Evolutionary conservation across 2,797 vertebrate genomes (phyloP), one percentile per base, ranked within the genome.

Genomic region (Momotus momota): DNA sequence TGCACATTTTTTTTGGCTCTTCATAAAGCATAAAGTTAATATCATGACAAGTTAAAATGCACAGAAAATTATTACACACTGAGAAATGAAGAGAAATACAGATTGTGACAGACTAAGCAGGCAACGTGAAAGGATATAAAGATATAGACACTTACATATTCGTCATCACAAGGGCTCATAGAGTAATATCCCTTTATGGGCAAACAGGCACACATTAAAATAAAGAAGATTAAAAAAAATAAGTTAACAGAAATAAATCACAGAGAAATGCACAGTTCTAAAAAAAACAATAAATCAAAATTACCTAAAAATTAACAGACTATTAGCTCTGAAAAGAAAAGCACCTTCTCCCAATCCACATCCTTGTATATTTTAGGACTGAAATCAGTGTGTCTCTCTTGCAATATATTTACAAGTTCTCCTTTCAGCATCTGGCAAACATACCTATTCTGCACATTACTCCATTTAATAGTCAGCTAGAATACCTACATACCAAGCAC

Each of bases 91-190:
- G 38, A 93, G 73, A 87, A 70, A 92, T 80, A 89, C 2, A 90
- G 84, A 82, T 22, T 20, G 48, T 48, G 90, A 90, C 60, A 97
- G 90, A 88, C 18, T 87, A 58, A 96, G 86, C 86, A 97, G 74
- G 94, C 96, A 97, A 94, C 0, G 12, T 79, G 88, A 95, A 96
- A 96, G 74, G 81, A 95, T 95, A 94, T 90, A 97, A 97, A 98
- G 98, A 96, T 91, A 92, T 92, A 97, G 88, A 98, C 98, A 99
- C 99, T 99, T 99, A 99, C 99, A 99, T 99, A 99, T 98, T 98
- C 99, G 98, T 99, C 99, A 98, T 99, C 98, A 99, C 98, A 99
- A 92, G 98, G 98, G 98, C 98, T 98, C 98, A 99, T 98, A 99
- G 98, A 99, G 98, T 98, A 99, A 99, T 98, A 99, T 98, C 98